Evolutionary conservation across 2,797 vertebrate species (phyloP).

Genomic region (Todus mexicanus): DNA sequence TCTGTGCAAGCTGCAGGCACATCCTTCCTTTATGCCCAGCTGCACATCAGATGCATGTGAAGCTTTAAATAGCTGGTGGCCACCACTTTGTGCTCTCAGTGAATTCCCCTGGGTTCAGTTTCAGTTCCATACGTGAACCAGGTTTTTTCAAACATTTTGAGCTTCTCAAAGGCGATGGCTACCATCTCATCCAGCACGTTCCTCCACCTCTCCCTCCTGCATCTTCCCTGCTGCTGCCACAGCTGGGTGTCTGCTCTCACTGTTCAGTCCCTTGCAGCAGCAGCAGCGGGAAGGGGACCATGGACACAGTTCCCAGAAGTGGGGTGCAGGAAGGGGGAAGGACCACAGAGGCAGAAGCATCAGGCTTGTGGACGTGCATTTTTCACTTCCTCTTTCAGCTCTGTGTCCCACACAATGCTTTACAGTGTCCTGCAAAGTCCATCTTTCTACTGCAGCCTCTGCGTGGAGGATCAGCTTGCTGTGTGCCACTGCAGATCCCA

Average conservation of each 20-base stretch:
- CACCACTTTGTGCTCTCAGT: not conserved
- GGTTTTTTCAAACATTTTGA: not conserved
- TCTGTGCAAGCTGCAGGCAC: not conserved
- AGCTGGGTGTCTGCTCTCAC: not conserved
- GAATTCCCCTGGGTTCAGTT: not conserved
- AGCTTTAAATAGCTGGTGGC: slow-evolving; percentile 19
- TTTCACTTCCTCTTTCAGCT: not conserved
- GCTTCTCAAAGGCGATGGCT: not conserved
- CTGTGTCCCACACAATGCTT: not conserved
- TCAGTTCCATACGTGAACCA: not conserved
- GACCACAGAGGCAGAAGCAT: not conserved
- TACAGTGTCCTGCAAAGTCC: not conserved
- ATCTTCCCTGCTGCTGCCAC: not conserved
- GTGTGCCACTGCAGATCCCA: not conserved
- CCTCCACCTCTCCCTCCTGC: not conserved
- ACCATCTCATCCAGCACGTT: accelerated
- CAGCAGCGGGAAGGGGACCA: accelerated
- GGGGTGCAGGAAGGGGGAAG: not conserved
- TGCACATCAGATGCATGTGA: not conserved
- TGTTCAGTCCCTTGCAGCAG: not conserved
- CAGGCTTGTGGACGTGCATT: accelerated
- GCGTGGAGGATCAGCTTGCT: not conserved
- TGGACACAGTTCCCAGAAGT: accelerated
- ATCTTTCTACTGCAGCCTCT: not conserved
- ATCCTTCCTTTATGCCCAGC: not conserved